Evolutionary conservation across 2,797 vertebrate genomes (phyloP), one percentile per base, ranked within the genome.

Genomic region (Pygocentrus nattereri): DNA sequence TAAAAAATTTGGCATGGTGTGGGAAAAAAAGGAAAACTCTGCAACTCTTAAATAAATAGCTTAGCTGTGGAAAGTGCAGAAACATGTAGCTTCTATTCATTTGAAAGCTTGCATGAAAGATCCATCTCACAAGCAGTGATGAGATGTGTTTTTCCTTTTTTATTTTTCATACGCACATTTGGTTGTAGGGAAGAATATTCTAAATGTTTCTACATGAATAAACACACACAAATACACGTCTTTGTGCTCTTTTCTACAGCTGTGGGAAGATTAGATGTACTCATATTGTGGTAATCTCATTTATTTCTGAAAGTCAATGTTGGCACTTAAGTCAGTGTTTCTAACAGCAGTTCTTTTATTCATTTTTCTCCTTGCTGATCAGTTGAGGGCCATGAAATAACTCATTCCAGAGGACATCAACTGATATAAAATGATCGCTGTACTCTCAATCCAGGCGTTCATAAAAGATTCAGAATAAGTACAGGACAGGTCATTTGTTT

Each of bases 1-100:
- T 87, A 75, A 82, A 81, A 84, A 81, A 74, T 58, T 62, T 84
- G 76, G 80, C 72, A 64, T 67, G 30, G 54, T 16, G 30, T 38
- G 52, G 21, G 58, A 54, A 71, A 82, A 62, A 82, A 62, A 25
- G 15, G 2, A 71, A 80, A 54, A 21, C 76, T 27, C 31, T 21
- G 58, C 21, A 74, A 56, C 59, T 34, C n/a, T 81, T 68, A 79
- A 76, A 75, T 83, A 81, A 83, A 81, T 38, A 73, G 16, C 50
- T 61, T 38, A 61, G 23, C 44, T 25, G 23, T 2, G 69, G 64
- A 13, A 12, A 5, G 10, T 65, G 68, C 18, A 81, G 62, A 70
- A 58, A 61, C 34, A 31, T 49, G 44, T 61, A 52, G 44, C 25
- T 25, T 34, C 13, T 1, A 4, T 52, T 79, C 23, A 65, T 67